Percentiles rank a stretch among this genome's conserved stretches.
These are phyloP conservation scores for Chelon auratus DNA, from an alignment of 2,797 vertebrate species.

Conservation along the genomic window DNA sequence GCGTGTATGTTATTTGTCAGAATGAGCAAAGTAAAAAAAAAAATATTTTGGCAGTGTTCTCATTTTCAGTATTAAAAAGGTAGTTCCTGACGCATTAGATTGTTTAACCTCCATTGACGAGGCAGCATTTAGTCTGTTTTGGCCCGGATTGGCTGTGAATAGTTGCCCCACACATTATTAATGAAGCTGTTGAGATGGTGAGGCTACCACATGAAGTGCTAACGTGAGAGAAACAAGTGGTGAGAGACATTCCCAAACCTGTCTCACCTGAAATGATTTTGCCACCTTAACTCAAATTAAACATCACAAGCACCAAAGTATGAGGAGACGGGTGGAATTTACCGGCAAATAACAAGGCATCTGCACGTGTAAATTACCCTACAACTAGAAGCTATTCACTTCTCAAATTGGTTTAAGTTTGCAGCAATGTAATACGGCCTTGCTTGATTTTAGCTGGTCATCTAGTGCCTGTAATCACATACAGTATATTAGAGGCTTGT, in stretches of 20 bases:
- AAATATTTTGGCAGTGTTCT: not conserved
- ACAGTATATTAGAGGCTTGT: conserved; percentile 43
- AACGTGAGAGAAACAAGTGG: conserved; percentile 43
- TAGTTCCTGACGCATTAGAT: not conserved
- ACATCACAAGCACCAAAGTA: conserved; percentile 29
- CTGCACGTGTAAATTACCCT: conserved; percentile 36
- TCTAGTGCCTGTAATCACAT: conserved; percentile 57
- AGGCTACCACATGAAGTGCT: conserved; percentile 33
- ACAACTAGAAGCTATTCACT: conserved; percentile 50
- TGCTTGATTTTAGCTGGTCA: conserved; percentile 66
- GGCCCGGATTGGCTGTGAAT: conserved; percentile 32
- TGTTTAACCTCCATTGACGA: conserved; percentile 1
- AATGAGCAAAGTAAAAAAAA: not conserved
- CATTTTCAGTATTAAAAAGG: conserved; percentile 6
- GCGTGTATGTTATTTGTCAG: conserved; percentile 14
- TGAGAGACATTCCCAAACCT: conserved; percentile 26
- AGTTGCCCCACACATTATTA: conserved; percentile 67
- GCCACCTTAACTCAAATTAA: conserved; percentile 30
- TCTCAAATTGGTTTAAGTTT: conserved; percentile 59
- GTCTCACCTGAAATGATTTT: conserved; percentile 42
- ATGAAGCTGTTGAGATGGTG: conserved; percentile 66
- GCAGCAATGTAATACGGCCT: conserved; percentile 54
- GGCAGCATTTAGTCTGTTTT: conserved; percentile 16
- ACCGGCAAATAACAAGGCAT: conserved; percentile 51
- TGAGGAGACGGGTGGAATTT: conserved; percentile 7